Percentiles rank a stretch among this genome's conserved stretches.
phyloP scores from a whole-genome alignment of 2,888 invertebrate species.

The Stenchaetothrips biformis region DNA sequence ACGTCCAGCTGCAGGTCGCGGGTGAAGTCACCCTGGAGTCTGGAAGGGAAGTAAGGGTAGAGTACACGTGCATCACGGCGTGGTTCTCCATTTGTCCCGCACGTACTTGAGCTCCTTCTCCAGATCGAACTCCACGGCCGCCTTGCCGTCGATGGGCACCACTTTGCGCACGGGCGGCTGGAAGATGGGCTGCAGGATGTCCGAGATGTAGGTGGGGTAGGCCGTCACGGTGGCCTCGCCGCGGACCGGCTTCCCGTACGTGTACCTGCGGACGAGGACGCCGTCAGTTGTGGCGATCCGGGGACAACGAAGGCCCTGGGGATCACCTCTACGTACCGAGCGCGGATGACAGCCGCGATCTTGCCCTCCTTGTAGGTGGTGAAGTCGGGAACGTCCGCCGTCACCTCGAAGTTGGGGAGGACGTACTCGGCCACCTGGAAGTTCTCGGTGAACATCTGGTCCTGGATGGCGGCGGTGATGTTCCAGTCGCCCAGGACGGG shows the following conservation, averaged over 20 bases:
- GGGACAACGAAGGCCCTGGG: slow-evolving; percentile 61
- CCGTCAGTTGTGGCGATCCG: slow-evolving; percentile 62
- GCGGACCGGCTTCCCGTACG: slow-evolving; percentile 78
- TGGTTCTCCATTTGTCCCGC: background rate
- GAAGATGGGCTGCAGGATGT: slow-evolving; percentile 72
- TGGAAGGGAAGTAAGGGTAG: slow-evolving; percentile 40
- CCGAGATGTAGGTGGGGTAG: slow-evolving; percentile 75
- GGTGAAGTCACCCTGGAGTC: slow-evolving; percentile 73
- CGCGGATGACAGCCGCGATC: slow-evolving; percentile 71
- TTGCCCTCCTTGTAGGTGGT: slow-evolving; percentile 74
- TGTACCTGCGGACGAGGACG: slow-evolving; percentile 55
- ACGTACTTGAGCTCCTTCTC: slow-evolving; percentile 57
- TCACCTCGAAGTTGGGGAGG: slow-evolving; percentile 87
- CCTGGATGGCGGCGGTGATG: slow-evolving; percentile 62
- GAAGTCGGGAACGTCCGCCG: slow-evolving; percentile 74
- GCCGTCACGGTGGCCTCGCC: slow-evolving; percentile 81
- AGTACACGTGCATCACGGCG: background rate
- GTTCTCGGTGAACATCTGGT: slow-evolving; percentile 62
- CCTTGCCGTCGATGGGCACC: slow-evolving; percentile 66
- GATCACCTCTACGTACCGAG: slow-evolving; percentile 56
- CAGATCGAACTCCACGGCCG: slow-evolving; percentile 72
- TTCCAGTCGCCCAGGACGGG: slow-evolving; percentile 87
- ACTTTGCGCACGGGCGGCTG: slow-evolving; percentile 54
- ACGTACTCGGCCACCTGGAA: slow-evolving; percentile 87
- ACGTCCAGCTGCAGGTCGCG: slow-evolving; percentile 80